phyloP scores from a whole-genome alignment of 2,888 invertebrate genomes.

The Syritta pipiens region DNA sequence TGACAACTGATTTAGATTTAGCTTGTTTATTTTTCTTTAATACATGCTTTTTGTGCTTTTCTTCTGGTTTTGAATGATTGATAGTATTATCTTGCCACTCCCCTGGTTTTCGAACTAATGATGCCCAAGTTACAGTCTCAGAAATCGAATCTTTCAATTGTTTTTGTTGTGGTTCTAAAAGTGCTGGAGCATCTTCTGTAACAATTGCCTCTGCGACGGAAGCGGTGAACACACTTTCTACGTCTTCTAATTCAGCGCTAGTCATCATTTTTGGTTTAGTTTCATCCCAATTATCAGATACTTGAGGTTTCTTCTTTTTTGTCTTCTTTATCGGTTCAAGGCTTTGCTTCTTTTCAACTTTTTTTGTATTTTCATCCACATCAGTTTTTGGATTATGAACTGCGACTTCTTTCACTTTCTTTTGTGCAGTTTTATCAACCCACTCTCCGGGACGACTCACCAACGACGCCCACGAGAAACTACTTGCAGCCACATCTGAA shows the following conservation, averaged over 20 bases:
- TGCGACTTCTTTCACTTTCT: slow-evolving; percentile 37
- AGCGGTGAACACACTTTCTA: background rate
- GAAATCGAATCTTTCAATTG: background rate
- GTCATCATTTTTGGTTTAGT: background rate
- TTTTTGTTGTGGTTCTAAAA: no score
- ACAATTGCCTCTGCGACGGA: background rate
- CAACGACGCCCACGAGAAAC: slow-evolving; percentile 77
- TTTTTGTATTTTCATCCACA: slow-evolving; percentile 18
- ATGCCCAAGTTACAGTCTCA: slow-evolving; percentile 72
- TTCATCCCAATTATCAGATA: background rate
- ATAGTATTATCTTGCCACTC: slow-evolving; percentile 76
- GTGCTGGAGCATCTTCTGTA: background rate
- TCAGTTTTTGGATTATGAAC: background rate
- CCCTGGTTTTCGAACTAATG: slow-evolving; percentile 73
- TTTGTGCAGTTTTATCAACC: slow-evolving; percentile 69
- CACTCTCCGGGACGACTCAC: slow-evolving; percentile 75
- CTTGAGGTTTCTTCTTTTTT: slow-evolving; percentile 20
- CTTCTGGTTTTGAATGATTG: slow-evolving; percentile 51
- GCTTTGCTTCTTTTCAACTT: slow-evolving; percentile 14
- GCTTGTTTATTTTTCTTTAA: background rate
- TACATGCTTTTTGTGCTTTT: slow-evolving; percentile 71
- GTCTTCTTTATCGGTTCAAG: slow-evolving; percentile 25
- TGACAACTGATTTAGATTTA: background rate
- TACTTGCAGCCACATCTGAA: slow-evolving; percentile 69
- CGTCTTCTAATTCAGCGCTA: slow-evolving; percentile 32